Percentiles rank a stretch among this genome's conserved stretches.
Evolutionary conservation across 2,113 vertebrate species (phyloP).

Genomic region (Heterochromis multidens): DNA sequence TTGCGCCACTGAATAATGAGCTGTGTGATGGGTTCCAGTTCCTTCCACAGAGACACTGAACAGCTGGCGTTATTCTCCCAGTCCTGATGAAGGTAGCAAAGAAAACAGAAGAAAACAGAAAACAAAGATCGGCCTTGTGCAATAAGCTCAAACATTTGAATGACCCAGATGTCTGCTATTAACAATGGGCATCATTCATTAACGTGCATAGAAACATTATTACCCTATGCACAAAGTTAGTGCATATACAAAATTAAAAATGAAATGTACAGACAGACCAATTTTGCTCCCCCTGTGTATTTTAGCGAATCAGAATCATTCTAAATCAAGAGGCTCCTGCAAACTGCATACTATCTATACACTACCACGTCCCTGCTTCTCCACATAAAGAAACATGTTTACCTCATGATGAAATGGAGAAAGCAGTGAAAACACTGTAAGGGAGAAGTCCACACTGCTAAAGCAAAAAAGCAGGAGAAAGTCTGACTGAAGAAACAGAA

Average conservation of each 20-base stretch:
- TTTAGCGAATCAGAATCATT: too few species aligned
- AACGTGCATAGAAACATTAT: not conserved
- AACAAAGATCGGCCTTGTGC: not conserved
- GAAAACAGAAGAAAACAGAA: not conserved
- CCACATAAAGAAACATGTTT: not conserved
- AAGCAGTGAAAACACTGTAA: not conserved
- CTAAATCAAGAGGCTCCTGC: too few species aligned
- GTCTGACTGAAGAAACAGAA: not conserved
- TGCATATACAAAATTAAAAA: not conserved
- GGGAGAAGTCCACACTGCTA: not conserved
- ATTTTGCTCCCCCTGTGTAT: not conserved
- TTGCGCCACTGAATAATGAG: slow-evolving; percentile 94
- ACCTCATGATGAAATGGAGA: not conserved
- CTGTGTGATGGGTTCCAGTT: slow-evolving; percentile 87
- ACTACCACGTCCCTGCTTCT: not conserved
- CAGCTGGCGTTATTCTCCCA: slow-evolving; percentile 94
- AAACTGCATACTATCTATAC: too few species aligned
- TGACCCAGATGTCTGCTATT: not conserved
- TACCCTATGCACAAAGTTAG: not conserved
- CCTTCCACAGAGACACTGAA: slow-evolving; percentile 82
- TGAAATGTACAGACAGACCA: not conserved
- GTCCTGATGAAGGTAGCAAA: slow-evolving; percentile 74
- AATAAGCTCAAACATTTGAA: not conserved
- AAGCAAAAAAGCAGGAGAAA: not conserved
- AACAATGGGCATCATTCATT: not conserved